Evolutionary conservation across 2,888 invertebrate species (phyloP), one percentile per base, ranked within the genome.

Genomic region (Neuroscelio doddi): DNA sequence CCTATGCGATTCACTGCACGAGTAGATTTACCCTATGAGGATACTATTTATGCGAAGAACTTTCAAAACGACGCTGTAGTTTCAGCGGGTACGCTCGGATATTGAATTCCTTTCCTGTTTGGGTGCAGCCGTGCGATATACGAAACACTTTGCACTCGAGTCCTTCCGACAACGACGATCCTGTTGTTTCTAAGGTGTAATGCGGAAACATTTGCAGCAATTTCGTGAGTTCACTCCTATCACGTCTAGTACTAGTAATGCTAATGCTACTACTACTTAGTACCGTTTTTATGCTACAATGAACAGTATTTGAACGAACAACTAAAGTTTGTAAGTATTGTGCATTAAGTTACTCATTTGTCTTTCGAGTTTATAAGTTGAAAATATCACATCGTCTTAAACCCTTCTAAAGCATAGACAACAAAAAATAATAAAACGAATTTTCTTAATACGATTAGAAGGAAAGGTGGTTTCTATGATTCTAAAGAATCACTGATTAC

Each of bases 31-130:
- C 12, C 50, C 41, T 26, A 15, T 32, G 34, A 44, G 56, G 57
- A 36, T 67, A 61, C 64, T 71, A 69, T 71, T 73, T 75, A 71
- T 68, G 71, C 75, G 53, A 49, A 34, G 62, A 69, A 71, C 63
- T 70, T 68, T 64, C 53, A 59, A 44, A 71, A 64, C 66, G 68
- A 68, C 42, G 49, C 44, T 38, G 66, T 59, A 67, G 69, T 68
- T 68, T 66, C 69, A 61, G 57, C 64, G 53, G 46, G 52, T 59
- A 62, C 45, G 57, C 12, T 45, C 34, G 66, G 72, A 75, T 75
- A 76, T 76, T 73, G 72, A 72, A 76, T 75, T 73, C 74, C 57
- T 69, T 67, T 68, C 64, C 69, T 66, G 63, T 65, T 64, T 42
- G 61, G 57, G 59, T 50, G 68, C 66, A 69, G 69, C 59, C 66